Evolutionary conservation across 2,888 invertebrate species (phyloP).

Genomic region (Adelognathus sp.): DNA sequence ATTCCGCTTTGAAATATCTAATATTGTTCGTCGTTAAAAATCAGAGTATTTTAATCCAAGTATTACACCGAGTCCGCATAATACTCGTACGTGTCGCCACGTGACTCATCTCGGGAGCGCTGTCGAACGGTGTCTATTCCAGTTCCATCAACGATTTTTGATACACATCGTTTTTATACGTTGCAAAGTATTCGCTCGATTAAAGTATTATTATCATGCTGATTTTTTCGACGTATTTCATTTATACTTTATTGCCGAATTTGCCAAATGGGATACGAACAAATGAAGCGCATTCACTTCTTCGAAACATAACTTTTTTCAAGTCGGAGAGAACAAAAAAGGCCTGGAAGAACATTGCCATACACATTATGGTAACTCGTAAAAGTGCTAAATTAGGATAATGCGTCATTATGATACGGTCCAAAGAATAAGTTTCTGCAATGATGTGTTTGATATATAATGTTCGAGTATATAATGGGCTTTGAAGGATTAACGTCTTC

Average conservation of each 20-base stretch:
- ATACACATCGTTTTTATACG: constrained; percentile 1
- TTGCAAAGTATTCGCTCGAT: constrained; percentile 21
- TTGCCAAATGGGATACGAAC: no score
- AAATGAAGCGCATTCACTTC: no score
- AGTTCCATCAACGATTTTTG: constrained; percentile 18
- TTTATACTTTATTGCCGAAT: constrained; percentile 26
- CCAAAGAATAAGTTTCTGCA: no score
- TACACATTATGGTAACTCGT: no score
- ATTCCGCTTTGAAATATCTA: constrained; percentile 33
- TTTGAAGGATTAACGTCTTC: not conserved
- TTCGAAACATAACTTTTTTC: no score
- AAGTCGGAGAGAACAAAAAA: no score
- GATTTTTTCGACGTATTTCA: constrained; percentile 10
- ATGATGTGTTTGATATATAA: no score
- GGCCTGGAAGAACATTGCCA: no score
- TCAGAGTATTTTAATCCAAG: constrained; percentile 20
- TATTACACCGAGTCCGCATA: constrained; percentile 4
- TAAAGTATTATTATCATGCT: constrained; percentile 48
- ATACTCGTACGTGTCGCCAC: not conserved
- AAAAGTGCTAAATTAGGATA: no score
- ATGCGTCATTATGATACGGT: no score
- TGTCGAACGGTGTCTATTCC: constrained; percentile 2
- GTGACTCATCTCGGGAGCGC: constrained; percentile 14
- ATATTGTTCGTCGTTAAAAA: constrained; percentile 34
- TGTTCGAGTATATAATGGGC: not conserved